phyloP scores from a whole-genome alignment of 1,140 invertebrate genomes.

The Gonioctena quinquepunctata region DNA sequence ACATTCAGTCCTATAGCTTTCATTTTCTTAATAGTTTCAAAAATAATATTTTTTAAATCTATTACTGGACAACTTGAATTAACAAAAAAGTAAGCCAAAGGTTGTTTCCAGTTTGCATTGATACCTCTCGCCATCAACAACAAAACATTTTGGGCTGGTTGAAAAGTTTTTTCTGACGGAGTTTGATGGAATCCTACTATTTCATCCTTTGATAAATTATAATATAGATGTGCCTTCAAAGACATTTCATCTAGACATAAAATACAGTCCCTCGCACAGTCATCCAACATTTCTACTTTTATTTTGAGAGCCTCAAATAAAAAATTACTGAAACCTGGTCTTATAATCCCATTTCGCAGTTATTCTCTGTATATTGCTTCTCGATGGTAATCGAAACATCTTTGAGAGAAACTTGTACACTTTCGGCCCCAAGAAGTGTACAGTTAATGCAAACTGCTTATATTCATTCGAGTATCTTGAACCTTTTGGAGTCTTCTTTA shows the following conservation, averaged over 20 bases:
- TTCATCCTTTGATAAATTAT: not conserved
- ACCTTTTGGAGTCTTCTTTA: not conserved
- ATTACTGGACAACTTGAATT: constrained; percentile 18
- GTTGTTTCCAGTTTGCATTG: not conserved
- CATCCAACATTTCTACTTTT: not conserved
- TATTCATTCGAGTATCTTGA: not conserved
- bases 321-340: not conserved
- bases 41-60: constrained; percentile 32
- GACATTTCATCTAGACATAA: constrained; percentile 18
- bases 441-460: constrained; percentile 13
- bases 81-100: constrained; percentile 4
- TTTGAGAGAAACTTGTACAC: not conserved
- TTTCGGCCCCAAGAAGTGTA: constrained; percentile 8
- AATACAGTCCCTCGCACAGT: constrained; percentile 7
- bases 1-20: constrained; percentile 34
- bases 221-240: constrained; percentile 6
- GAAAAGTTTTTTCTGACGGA: not conserved
- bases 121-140: not conserved
- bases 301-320: not conserved
- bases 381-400: not conserved
- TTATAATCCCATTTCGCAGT: not conserved
- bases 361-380: not conserved
- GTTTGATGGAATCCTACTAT: not conserved
- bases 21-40: constrained; percentile 29
- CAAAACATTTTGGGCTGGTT: not conserved